Evolutionary conservation across 1,140 invertebrate species (phyloP).

Genomic region (Matsumurasca onukii): DNA sequence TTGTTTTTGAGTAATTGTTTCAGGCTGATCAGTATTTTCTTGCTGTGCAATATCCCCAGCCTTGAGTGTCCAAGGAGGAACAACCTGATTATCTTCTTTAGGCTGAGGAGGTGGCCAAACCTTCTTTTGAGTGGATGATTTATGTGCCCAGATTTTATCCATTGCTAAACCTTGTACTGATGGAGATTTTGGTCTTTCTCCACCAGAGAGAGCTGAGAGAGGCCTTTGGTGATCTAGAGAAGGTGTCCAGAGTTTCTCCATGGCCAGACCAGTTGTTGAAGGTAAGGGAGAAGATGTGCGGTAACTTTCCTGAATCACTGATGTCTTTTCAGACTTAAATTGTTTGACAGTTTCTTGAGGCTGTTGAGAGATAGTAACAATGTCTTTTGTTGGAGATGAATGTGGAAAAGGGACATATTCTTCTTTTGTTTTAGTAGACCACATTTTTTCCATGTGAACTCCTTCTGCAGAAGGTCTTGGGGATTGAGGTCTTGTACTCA

Average conservation of each 20-base stretch:
- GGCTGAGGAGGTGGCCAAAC: constrained; percentile 53
- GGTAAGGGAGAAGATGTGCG: constrained; percentile 50
- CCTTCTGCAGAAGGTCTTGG: constrained; percentile 55
- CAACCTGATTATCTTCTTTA: constrained; percentile 41
- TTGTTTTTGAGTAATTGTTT: constrained; percentile 1
- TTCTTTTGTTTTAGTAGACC: constrained; percentile 42
- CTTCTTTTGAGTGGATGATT: constrained; percentile 49
- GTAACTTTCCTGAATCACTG: background rate
- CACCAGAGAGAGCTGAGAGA: background rate
- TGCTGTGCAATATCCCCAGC: background rate
- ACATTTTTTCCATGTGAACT: constrained; percentile 62
- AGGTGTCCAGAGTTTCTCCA: constrained; percentile 61
- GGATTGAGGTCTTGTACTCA: constrained; percentile 33
- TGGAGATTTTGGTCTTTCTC: constrained; percentile 44
- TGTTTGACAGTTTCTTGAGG: background rate
- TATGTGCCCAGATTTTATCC: constrained; percentile 63
- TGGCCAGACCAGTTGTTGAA: constrained; percentile 58
- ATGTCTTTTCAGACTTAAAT: background rate
- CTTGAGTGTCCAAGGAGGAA: background rate
- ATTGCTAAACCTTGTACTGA: constrained; percentile 60
- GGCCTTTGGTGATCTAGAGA: background rate
- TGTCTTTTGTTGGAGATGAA: background rate
- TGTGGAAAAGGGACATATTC: background rate
- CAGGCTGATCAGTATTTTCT: background rate
- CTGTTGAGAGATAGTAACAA: background rate